These are phyloP conservation scores for Scolopax bukidnonensis DNA, from an alignment of 2,797 vertebrate species.

Conservation along the genomic window DNA sequence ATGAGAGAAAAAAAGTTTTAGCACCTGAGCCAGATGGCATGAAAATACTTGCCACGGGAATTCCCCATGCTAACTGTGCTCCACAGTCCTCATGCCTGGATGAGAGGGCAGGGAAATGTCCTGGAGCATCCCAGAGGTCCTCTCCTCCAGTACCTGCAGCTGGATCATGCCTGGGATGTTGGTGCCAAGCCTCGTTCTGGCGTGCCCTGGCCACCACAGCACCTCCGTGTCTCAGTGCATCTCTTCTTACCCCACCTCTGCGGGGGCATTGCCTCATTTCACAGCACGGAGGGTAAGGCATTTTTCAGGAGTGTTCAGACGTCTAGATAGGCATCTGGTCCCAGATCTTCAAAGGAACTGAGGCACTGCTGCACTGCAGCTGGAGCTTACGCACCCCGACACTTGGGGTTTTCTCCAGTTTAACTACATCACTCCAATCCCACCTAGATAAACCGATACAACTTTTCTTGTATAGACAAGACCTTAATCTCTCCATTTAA, in stretches of 20 bases:
- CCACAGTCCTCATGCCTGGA: not conserved
- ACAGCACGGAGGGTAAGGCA: not conserved
- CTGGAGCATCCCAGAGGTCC: not conserved
- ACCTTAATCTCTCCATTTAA: slow-evolving; percentile 44
- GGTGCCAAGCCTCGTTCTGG: fast-evolving
- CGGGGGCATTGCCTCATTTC: not conserved
- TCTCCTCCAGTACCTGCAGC: not conserved
- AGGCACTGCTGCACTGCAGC: not conserved
- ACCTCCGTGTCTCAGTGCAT: fast-evolving
- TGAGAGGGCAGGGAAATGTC: not conserved
- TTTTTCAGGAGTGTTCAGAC: not conserved
- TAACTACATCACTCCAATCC: slow-evolving; percentile 31
- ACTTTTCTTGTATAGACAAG: slow-evolving; percentile 64
- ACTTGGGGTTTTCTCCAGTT: slow-evolving; percentile 29
- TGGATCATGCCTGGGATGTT: fast-evolving
- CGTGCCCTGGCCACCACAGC: not conserved
- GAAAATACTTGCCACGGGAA: not conserved
- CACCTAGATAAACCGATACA: slow-evolving; percentile 54
- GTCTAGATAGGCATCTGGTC: not conserved
- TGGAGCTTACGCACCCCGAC: not conserved
- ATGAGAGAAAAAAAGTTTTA: not conserved
- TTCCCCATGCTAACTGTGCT: not conserved
- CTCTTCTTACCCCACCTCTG: not conserved
- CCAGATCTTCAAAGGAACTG: not conserved
- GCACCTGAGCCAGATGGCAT: not conserved